A percentile compares a stretch with the other conserved stretches of the same genome.
Evolutionary conservation across 2,797 vertebrate species (phyloP).

Genomic region (Atherinosoma microstoma): DNA sequence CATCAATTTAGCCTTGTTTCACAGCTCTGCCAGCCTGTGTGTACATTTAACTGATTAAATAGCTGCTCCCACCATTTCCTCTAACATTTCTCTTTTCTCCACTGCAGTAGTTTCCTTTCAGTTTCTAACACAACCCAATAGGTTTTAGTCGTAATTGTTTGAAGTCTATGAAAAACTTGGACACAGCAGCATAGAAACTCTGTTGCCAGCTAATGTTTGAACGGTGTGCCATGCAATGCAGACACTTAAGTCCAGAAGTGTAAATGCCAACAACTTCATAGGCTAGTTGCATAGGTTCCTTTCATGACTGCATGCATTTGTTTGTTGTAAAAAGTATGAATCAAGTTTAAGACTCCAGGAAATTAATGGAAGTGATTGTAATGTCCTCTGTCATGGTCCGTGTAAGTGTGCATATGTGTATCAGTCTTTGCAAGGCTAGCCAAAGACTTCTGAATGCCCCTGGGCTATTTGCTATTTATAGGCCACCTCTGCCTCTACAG

Average conservation of each 20-base stretch:
- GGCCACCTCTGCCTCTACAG: slow-evolving; percentile 69
- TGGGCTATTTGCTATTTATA: slow-evolving; percentile 73
- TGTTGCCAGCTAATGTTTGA: not conserved
- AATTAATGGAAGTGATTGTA: not conserved
- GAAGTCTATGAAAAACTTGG: not conserved
- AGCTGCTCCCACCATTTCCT: not conserved
- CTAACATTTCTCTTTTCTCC: not conserved
- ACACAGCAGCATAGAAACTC: not conserved
- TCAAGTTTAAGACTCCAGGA: not conserved
- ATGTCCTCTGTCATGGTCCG: slow-evolving; percentile 5
- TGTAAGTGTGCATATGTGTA: slow-evolving; percentile 12
- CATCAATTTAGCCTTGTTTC: not conserved
- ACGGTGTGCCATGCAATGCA: not conserved
- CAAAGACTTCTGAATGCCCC: slow-evolving; percentile 67
- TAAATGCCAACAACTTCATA: not conserved
- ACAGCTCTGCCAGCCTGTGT: not conserved
- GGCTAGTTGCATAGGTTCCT: not conserved
- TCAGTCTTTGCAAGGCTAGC: slow-evolving; percentile 56
- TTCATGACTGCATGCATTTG: not conserved
- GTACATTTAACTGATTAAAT: not conserved
- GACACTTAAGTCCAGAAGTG: not conserved
- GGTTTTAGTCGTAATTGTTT: not conserved
- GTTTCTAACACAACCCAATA: not conserved
- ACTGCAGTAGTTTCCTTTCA: not conserved
- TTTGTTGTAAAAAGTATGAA: not conserved